phyloP scores from a whole-genome alignment of 2,113 vertebrate genomes.

The Vulpes ferrilata region DNA sequence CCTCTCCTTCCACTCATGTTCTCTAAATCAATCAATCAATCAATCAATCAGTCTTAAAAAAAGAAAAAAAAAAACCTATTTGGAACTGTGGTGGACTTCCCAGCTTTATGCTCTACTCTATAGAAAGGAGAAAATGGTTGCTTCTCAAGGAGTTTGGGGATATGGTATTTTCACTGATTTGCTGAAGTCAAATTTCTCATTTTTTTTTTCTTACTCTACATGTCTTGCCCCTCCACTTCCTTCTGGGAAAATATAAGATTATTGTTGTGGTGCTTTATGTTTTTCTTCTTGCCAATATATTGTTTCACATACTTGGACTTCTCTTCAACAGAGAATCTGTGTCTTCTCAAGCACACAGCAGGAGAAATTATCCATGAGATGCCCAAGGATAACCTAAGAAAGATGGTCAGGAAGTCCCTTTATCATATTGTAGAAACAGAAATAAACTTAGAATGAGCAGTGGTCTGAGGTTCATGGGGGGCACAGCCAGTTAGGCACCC shows the following conservation, averaged over 20 bases:
- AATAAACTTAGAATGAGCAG: neutral
- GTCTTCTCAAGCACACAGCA: neutral
- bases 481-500: neutral
- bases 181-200: neutral
- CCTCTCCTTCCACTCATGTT: neutral
- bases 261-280: too few species aligned
- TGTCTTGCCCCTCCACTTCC: neutral
- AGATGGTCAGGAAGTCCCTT: neutral
- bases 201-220: neutral
- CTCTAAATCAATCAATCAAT: neutral
- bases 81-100: neutral
- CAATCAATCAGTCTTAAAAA: neutral
- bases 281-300: neutral
- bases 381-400: neutral
- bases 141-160: neutral
- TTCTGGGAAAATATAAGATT: neutral
- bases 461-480: neutral
- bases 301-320: neutral
- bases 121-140: neutral
- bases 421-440: neutral
- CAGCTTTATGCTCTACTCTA: neutral
- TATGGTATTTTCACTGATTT: neutral
- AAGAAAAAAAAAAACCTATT: neutral
- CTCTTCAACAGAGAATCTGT: neutral
- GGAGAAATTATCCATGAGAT: neutral